Base-by-base conservation (phyloP, 1,140 invertebrate species). In the Drosophila ironensis region DNA sequence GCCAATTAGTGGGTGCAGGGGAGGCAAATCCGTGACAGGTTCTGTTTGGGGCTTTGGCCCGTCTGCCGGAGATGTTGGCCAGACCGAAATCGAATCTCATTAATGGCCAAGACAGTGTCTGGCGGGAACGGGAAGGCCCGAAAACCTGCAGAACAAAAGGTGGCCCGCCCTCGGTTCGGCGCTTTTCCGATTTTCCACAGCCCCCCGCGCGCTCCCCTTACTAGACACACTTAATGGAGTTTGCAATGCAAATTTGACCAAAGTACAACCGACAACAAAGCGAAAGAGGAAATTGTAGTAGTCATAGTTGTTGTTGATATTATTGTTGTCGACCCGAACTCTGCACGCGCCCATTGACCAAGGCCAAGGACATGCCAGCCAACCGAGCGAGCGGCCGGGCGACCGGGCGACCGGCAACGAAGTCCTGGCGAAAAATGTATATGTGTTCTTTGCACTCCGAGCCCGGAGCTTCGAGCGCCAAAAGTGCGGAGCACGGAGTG, bases 361-460 rank as follows among this genome's bases (percentile, higher is more conserved):
- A 82, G 78, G 78, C 78, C 78, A 84, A 84, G 78, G 78, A 70
- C 78, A 84, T 51, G 47, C 33, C n/a, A n/a, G n/a, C n/a, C 51
- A 40, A 57, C 27, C 46, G 30, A 60, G 16, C 40, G 14, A 45
- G 24, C 17, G 12, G 38, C 28, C n/a, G n/a, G n/a, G n/a, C 51
- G 44, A 57, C 27, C 46, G 30, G 53, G 16, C 40, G 14, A 45
- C 27, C 17, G 12, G 38, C 28, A 37, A 60, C 48, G 22, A 53
- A 74, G 47, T 56, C 35, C 41, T 57, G 50, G 51, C 69, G 38
- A 72, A 67, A 80, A 82, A 72, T 59, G 56, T 48, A 59, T 48
- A 25, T 12, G 66, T 24, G 27, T 17, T 19, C 45, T 38, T 22
- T 38, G 41, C 24, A 19, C 42, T 38, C 24, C 30, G 30, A 33